Percentiles rank a stretch among this genome's conserved stretches.
Evolutionary conservation across 2,113 vertebrate genomes (phyloP).

Genomic region (Menura novaehollandiae): DNA sequence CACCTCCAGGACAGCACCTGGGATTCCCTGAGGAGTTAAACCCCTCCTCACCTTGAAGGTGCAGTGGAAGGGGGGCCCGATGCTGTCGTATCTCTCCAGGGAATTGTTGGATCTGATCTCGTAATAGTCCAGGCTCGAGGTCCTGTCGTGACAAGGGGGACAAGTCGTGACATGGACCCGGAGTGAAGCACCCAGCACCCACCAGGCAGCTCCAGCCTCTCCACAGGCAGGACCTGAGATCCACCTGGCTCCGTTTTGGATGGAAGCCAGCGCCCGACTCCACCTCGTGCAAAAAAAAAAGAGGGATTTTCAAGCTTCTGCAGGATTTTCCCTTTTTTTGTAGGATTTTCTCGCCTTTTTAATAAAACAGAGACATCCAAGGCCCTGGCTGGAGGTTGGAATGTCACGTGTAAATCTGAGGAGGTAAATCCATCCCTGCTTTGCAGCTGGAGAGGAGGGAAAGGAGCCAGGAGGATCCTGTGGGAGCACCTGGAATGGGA

Average conservation of each 20-base stretch:
- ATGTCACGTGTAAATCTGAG: not conserved
- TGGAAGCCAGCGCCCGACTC: not conserved
- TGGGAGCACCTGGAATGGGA: no score
- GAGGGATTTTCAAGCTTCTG: not conserved
- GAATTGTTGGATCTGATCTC: conserved; percentile 79
- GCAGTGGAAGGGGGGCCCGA: conserved; percentile 76
- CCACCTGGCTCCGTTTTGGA: rapidly evolving
- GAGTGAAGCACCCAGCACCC: rapidly evolving
- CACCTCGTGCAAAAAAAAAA: rapidly evolving
- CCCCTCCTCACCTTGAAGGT: conserved; percentile 73
- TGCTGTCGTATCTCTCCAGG: conserved; percentile 61
- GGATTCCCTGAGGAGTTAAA: no score
- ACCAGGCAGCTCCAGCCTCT: not conserved
- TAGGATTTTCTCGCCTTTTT: not conserved
- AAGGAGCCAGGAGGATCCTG: not conserved
- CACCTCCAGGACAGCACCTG: rapidly evolving
- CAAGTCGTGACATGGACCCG: rapidly evolving
- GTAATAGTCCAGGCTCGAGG: conserved; percentile 79
- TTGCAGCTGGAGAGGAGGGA: not conserved
- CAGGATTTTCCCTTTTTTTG: not conserved
- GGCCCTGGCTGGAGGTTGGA: not conserved
- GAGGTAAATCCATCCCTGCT: not conserved
- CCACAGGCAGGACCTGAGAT: rapidly evolving
- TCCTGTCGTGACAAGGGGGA: conserved; percentile 62
- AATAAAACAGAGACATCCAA: not conserved